These are phyloP conservation scores for Leptarthrus brevirostris DNA, from an alignment of 2,888 invertebrate genomes.

Conservation along the genomic window DNA sequence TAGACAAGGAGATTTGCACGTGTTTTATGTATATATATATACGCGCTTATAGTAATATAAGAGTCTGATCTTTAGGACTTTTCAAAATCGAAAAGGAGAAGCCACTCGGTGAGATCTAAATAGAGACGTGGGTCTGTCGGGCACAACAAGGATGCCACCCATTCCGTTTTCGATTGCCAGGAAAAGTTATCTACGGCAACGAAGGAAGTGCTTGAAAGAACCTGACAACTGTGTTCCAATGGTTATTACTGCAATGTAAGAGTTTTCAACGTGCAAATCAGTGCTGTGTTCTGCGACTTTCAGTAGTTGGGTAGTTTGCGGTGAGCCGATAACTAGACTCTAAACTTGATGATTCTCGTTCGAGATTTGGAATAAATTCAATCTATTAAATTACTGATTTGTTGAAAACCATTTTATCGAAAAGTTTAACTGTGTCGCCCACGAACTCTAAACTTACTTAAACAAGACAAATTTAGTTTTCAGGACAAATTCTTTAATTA, in stretches of 20 bases:
- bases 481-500: too few species aligned
- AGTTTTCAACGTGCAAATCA: background rate
- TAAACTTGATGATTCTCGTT: background rate
- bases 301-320: background rate
- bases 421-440: too few species aligned
- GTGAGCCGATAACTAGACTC: background rate
- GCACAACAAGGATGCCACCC: background rate
- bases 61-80: background rate
- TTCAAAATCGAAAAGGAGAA: slow-evolving; percentile 12
- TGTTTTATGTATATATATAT: background rate
- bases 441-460: too few species aligned
- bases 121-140: background rate
- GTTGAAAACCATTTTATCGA: too few species aligned
- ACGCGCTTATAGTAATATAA: background rate
- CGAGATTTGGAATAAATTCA: background rate
- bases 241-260: slow-evolving; percentile 9
- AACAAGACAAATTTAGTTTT: too few species aligned
- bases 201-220: background rate
- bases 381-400: too few species aligned
- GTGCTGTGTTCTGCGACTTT: background rate
- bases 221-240: background rate
- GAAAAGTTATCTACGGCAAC: background rate
- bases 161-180: background rate
- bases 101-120: slow-evolving; percentile 3
- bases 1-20: background rate